phyloP scores from a whole-genome alignment of 2,113 vertebrate genomes.

The Thermophis baileyi region DNA sequence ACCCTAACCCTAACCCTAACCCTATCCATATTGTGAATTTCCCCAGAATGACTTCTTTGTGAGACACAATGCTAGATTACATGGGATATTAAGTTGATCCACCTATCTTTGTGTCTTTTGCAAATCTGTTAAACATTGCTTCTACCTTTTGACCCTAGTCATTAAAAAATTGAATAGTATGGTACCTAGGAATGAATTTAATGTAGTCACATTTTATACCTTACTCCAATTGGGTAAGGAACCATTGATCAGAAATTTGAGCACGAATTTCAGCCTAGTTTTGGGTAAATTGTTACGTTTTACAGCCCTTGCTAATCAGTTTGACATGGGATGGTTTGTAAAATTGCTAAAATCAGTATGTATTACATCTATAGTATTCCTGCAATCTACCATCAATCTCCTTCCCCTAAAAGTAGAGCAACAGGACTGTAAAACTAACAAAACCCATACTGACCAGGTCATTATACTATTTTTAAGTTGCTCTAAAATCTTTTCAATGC shows the following conservation, averaged over 20 bases:
- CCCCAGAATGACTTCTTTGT: neutral
- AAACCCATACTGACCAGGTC: neutral
- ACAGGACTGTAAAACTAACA: neutral
- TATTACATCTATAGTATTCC: neutral
- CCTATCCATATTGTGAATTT: neutral
- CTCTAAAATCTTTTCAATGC: neutral
- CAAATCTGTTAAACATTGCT: neutral
- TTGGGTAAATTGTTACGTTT: neutral
- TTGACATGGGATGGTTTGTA: neutral
- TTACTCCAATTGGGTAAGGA: neutral
- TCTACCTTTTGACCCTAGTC: neutral
- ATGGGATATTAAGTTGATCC: neutral
- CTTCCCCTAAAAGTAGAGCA: neutral
- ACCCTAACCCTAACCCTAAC: no score
- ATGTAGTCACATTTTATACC: neutral
- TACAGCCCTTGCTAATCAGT: neutral
- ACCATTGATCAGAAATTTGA: neutral
- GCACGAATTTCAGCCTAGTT: neutral
- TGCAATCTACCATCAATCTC: neutral
- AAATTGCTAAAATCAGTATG: neutral
- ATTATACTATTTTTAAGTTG: neutral
- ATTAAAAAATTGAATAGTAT: neutral
- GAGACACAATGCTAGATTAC: neutral
- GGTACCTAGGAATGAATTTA: neutral
- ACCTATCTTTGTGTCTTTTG: neutral